Evolutionary conservation across 2,888 invertebrate genomes (phyloP), one percentile per base, ranked within the genome.

Genomic region (Plemyria rubiginata): DNA sequence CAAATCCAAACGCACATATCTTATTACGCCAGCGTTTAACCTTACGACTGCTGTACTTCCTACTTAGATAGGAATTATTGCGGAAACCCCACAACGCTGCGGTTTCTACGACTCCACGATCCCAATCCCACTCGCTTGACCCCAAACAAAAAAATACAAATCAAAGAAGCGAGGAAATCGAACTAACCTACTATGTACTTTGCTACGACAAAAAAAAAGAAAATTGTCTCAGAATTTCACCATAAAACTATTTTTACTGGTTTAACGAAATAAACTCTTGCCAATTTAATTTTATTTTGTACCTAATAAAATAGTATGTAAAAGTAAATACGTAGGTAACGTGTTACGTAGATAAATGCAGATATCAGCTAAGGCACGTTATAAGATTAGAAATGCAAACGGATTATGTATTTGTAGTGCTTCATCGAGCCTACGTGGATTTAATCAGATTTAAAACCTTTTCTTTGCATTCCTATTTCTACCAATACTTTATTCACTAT

Each of bases 1-100:
- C 75, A 79, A 82, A 81, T 77, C 81, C 84, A 78, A 78, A 80
- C 79, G 76, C 81, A 81, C 82, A 89, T 93, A 93, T 93, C 93
- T 93, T 88, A 87, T 93, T 93, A 92, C 93, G 92, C 79, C 85
- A 88, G 86, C 87, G 83, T 92, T 93, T 93, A 93, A 93, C 93
- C 93, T 92, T 90, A 91, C 86, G 88, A 87, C 86, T 88, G 88
- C 85, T 74, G 68, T 82, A 85, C 85, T 91, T 90, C 90, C 91
- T 85, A 90, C 90, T 88, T 87, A 76, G 84, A 84, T 80, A 81
- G 79, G 82, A 82, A 86, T 85, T 87, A 89, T 86, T 93, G 81
- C 82, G 69, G 93, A 93, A 93, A 83, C 92, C 93, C 70, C 72
- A 85, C 81, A 87, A 93, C 81, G 85, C 77, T 90, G 91, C 80